Percentiles rank a stretch among this genome's conserved stretches.
These are phyloP conservation scores for Chaunax sp. DNA, from an alignment of 2,797 vertebrate genomes.

Conservation along the genomic window DNA sequence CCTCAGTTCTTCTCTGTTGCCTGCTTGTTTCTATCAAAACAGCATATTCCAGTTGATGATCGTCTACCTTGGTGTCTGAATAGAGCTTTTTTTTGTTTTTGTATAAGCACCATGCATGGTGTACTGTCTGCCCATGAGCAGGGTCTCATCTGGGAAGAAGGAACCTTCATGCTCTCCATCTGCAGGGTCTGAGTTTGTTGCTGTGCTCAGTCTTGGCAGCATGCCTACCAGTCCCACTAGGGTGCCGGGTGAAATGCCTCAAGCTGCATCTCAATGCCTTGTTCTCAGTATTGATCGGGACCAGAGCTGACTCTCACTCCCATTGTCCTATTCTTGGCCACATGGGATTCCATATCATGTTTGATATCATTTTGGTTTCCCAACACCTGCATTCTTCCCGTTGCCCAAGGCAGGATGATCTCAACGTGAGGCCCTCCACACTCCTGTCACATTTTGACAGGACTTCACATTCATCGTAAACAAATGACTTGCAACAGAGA, in stretches of 20 bases:
- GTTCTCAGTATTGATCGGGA: constrained; percentile 80
- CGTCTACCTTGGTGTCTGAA: constrained; percentile 15
- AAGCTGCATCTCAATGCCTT: constrained; percentile 72
- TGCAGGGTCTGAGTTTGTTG: constrained; percentile 55
- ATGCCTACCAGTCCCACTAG: constrained; percentile 57
- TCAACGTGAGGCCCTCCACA: constrained; percentile 17
- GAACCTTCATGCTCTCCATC: constrained; percentile 41
- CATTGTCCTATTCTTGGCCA: constrained; percentile 52
- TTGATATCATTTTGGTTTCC: constrained; percentile 70
- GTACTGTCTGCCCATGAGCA: constrained; percentile 42
- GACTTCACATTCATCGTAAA: constrained; percentile 55
- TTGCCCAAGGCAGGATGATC: constrained; percentile 32
- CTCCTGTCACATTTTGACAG: constrained; percentile 53
- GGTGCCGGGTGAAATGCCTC: constrained; percentile 70
- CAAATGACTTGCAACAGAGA: constrained; percentile 53
- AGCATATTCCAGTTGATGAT: constrained; percentile 3
- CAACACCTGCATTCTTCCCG: constrained; percentile 45
- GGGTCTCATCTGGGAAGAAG: constrained; percentile 42
- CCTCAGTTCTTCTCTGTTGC: not conserved
- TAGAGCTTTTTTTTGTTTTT: not conserved
- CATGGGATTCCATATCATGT: constrained; percentile 59
- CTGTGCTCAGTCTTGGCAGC: constrained; percentile 72
- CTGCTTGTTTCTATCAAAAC: constrained; percentile 16
- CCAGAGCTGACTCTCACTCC: constrained; percentile 62
- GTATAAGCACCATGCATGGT: not conserved